These are phyloP conservation scores for Drosophila punjabiensis DNA, from an alignment of 1,140 invertebrate genomes.

Conservation along the genomic window DNA sequence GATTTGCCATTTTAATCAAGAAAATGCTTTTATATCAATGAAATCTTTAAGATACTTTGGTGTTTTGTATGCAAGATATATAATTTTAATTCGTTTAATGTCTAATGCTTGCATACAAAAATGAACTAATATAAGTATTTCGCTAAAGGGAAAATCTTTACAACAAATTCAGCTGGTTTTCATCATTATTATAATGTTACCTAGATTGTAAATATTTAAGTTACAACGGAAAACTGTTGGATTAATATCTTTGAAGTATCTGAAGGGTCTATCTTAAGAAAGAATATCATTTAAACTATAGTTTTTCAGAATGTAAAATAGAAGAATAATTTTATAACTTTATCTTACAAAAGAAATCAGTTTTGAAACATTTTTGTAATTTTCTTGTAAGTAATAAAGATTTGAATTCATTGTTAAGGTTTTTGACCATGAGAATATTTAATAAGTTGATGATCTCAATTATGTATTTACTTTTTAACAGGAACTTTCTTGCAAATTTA, in stretches of 20 bases:
- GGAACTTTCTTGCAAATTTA: too few species aligned
- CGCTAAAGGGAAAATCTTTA: too few species aligned
- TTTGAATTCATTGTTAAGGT: too few species aligned
- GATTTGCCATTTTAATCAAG: too few species aligned
- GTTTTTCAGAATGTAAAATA: background rate
- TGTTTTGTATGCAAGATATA: background rate
- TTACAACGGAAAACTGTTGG: background rate
- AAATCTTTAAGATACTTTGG: background rate
- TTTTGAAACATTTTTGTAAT: too few species aligned
- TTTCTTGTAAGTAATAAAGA: too few species aligned
- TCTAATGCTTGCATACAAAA: too few species aligned
- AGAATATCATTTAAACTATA: background rate
- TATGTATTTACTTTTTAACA: too few species aligned
- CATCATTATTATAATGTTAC: background rate
- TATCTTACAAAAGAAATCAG: background rate
- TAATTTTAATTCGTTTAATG: background rate
- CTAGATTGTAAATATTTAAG: too few species aligned
- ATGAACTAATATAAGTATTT: background rate
- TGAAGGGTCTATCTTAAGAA: background rate
- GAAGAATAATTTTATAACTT: background rate
- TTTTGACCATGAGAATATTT: too few species aligned
- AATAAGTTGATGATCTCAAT: too few species aligned
- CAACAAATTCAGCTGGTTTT: background rate
- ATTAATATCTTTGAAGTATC: background rate
- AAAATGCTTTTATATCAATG: rapidly evolving